These are phyloP conservation scores for Falco cherrug DNA, from an alignment of 2,797 vertebrate genomes.

Conservation along the genomic window DNA sequence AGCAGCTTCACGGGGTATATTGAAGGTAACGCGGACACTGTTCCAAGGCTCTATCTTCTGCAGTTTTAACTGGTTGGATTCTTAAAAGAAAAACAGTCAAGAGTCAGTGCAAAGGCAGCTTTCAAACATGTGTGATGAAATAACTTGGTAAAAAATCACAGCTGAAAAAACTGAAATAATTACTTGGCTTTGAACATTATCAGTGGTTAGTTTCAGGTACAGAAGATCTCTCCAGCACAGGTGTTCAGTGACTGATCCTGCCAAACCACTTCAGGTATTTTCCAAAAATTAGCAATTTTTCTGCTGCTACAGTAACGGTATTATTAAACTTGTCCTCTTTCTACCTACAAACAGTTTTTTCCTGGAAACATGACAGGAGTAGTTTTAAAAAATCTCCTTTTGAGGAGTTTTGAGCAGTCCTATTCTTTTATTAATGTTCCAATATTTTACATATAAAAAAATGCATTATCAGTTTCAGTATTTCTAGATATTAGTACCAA, in stretches of 20 bases:
- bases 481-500: not conserved
- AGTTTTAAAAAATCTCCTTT: not conserved
- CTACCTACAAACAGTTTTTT: not conserved
- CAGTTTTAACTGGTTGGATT: slow-evolving; percentile 83
- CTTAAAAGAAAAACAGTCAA: slow-evolving; percentile 69
- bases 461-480: not conserved
- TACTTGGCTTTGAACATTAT: not conserved
- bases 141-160: not conserved
- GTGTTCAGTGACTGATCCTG: rapidly evolving
- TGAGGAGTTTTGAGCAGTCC: not conserved
- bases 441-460: not conserved
- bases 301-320: not conserved
- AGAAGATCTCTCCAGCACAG: not conserved
- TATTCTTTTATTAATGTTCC: not conserved
- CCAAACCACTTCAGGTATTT: not conserved
- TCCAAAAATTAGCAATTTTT: not conserved
- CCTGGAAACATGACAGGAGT: not conserved
- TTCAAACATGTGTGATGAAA: not conserved
- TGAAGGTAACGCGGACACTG: slow-evolving; percentile 98
- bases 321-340: not conserved
- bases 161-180: not conserved
- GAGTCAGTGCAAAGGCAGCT: not conserved
- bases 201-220: not conserved
- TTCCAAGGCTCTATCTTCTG: slow-evolving; percentile 97
- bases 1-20: slow-evolving; percentile 97